These are phyloP conservation scores for Digitonthophagus gazella DNA, from an alignment of 2,888 invertebrate genomes.

Conservation along the genomic window DNA sequence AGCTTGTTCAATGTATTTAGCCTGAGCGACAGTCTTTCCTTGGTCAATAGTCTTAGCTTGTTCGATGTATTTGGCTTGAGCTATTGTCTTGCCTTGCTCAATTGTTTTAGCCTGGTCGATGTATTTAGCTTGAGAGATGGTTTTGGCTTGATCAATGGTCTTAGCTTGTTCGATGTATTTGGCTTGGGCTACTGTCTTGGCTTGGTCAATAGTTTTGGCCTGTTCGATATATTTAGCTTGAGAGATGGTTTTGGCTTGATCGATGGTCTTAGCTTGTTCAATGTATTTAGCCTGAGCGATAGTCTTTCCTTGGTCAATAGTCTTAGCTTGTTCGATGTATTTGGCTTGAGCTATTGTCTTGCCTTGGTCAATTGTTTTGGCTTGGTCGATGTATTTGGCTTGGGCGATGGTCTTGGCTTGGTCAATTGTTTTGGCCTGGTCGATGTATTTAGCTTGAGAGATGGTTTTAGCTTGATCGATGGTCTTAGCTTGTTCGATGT, in stretches of 20 bases:
- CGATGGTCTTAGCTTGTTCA: conserved; percentile 4
- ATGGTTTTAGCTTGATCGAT: not conserved
- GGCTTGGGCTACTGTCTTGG: not conserved
- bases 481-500: not conserved
- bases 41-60: not conserved
- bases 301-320: not conserved
- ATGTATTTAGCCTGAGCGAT: not conserved
- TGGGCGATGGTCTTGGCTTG: conserved; percentile 1
- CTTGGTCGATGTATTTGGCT: conserved; percentile 2
- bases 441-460: not conserved
- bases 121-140: not conserved
- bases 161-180: conserved; percentile 6
- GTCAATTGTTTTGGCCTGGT: not conserved
- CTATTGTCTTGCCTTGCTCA: not conserved
- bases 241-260: not conserved
- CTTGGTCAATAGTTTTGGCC: not conserved
- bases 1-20: not conserved
- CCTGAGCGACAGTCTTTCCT: not conserved
- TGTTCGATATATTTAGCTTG: not conserved
- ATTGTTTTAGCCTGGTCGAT: not conserved
- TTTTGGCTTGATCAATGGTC: not conserved
- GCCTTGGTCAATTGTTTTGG: not conserved
- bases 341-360: not conserved
- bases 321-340: not conserved
- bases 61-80: conserved; percentile 1